Evolutionary conservation across 2,888 invertebrate genomes (phyloP).

Genomic region (Hedya salicella): DNA sequence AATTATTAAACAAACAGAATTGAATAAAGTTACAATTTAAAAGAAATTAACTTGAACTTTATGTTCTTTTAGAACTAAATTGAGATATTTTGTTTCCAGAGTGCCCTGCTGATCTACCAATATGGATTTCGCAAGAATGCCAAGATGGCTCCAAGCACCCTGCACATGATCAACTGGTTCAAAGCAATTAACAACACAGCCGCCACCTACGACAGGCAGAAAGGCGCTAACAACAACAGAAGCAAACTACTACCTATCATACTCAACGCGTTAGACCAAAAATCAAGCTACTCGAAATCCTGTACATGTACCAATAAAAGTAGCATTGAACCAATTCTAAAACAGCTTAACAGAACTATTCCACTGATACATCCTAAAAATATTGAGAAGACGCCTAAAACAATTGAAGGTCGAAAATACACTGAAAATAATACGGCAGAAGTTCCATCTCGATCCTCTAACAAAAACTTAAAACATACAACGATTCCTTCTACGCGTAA

Average conservation of each 20-base stretch:
- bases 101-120: slow-evolving; percentile 69
- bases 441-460: neutral
- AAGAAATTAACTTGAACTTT: too few species aligned
- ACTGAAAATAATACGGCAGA: neutral
- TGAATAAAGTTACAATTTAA: too few species aligned
- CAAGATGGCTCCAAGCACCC: slow-evolving; percentile 48
- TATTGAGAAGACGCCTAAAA: neutral
- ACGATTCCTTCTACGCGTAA: neutral
- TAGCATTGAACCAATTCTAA: slow-evolving; percentile 1
- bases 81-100: slow-evolving; percentile 61
- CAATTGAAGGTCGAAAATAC: neutral
- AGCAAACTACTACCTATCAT: slow-evolving; percentile 67
- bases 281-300: slow-evolving; percentile 45
- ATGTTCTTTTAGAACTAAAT: neutral
- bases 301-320: slow-evolving; percentile 1
- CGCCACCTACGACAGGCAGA: slow-evolving; percentile 57
- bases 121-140: slow-evolving; percentile 60
- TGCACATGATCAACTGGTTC: slow-evolving; percentile 59
- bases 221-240: slow-evolving; percentile 57
- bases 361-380: neutral
- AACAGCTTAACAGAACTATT: slow-evolving; percentile 8
- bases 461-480: neutral
- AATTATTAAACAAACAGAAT: neutral
- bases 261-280: slow-evolving; percentile 67
- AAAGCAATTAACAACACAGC: slow-evolving; percentile 62